Evolutionary conservation across 1,140 invertebrate genomes (phyloP), one percentile per base, ranked within the genome.

Genomic region (Carposina sasakii): DNA sequence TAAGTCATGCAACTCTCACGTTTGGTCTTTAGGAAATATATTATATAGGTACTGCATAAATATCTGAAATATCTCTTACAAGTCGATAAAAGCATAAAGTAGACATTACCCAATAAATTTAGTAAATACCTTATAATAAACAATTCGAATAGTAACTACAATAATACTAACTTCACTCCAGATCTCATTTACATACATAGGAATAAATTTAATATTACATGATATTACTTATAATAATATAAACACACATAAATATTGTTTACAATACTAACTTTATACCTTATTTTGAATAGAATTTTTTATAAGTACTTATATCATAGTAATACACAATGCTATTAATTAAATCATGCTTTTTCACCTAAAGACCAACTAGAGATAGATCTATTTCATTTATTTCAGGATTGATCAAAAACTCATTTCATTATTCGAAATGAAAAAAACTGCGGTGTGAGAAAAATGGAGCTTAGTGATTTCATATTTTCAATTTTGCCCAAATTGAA

Each of bases 11-110:
- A 76, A 65, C 52, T 78, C 75, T 83, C 74, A 75, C 76, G 75
- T 81, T 84, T 84, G 81, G 77, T 84, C 81, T 84, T 84, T 81
- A 84, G 81, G 74, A 75, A 75, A 75, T 67, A 76, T 67, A 65
- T 52, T 65, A 71, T 55, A 73, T 55, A 62, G 28, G 48, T 63
- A n/a, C n/a, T 23, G 59, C 65, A 71, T 60, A 64, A 63, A n/a
- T n/a, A n/a, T n/a, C n/a, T n/a, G n/a, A n/a, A n/a, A n/a, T n/a
- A n/a, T n/a, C n/a, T n/a, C 59, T 60, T 26, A 57, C 42, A 26
- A 42, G 39, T 40, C 33, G 17, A 42, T 41, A 26, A 74, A 67
- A 73, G 62, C 61, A 66, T 43, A 54, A 42, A 54, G 23, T 41
- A 40, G 48, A 71, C 71, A 73, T 72, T 71, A 81, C 81, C 81